phyloP scores from a whole-genome alignment of 2,888 invertebrate species.

The Drosophila eohydei region DNA sequence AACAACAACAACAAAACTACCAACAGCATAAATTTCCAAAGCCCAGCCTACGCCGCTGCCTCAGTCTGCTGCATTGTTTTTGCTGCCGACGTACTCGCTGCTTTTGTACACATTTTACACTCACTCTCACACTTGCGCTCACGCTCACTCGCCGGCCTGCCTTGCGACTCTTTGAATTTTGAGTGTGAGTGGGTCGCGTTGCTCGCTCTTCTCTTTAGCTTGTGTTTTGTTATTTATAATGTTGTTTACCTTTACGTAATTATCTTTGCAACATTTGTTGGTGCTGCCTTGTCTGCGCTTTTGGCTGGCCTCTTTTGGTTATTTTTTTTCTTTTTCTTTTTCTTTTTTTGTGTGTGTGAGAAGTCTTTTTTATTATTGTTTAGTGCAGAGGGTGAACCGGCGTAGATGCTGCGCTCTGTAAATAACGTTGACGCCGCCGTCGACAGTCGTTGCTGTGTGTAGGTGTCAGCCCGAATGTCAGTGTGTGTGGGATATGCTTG shows the following conservation, averaged over 20 bases:
- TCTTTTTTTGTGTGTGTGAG: conserved; percentile 21
- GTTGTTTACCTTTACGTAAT: conserved; percentile 82
- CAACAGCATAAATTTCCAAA: conserved; percentile 58
- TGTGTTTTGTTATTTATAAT: conserved; percentile 70
- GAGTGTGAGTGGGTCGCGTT: conserved; percentile 15
- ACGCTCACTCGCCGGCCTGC: conserved; percentile 42
- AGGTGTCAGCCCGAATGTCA: conserved; percentile 37
- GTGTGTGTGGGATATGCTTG: conserved; percentile 61
- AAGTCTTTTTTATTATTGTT: conserved; percentile 8
- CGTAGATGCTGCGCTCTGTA: conserved; percentile 47
- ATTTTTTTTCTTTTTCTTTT: conserved; percentile 25
- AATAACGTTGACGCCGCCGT: conserved; percentile 21
- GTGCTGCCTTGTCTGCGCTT: conserved; percentile 32
- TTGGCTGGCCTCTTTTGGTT: conserved; percentile 34
- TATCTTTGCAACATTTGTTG: conserved; percentile 72
- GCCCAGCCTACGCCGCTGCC: conserved; percentile 50
- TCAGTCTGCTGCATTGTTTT: conserved; percentile 45
- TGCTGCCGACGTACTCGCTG: conserved; percentile 45
- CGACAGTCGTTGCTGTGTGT: conserved; percentile 28
- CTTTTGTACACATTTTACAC: conserved; percentile 20
- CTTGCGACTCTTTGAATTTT: conserved; percentile 16
- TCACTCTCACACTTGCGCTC: conserved; percentile 10
- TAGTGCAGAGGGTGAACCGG: conserved; percentile 44
- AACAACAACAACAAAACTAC: conserved; percentile 36
- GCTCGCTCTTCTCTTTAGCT: conserved; percentile 33